phyloP scores from a whole-genome alignment of 92 coral and sea anemone genomes.

The Porites evermanni region DNA sequence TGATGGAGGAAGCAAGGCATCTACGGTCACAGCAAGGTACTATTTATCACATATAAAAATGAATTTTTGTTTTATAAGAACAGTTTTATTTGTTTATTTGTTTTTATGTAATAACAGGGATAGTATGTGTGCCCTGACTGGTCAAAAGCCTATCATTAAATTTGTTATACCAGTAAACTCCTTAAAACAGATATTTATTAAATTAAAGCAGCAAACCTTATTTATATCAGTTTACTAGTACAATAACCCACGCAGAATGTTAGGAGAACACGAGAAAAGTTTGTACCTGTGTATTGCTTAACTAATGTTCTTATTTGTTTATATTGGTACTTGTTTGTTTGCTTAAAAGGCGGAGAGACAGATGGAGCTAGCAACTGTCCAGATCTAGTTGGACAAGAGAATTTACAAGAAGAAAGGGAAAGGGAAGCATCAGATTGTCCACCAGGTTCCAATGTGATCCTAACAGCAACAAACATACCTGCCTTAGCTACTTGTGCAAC shows the following conservation, averaged over 20 bases:
- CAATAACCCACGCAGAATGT: too few species aligned
- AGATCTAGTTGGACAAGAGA: background rate
- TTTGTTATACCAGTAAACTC: too few species aligned
- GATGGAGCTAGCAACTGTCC: background rate
- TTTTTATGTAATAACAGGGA: too few species aligned
- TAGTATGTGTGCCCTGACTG: too few species aligned
- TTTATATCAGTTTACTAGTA: too few species aligned
- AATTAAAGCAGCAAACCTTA: too few species aligned
- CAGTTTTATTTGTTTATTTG: too few species aligned
- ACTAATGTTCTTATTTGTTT: background rate
- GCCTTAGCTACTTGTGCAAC: background rate
- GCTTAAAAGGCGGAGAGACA: background rate
- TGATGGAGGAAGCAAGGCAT: slow-evolving; percentile 33
- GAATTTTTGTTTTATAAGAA: background rate
- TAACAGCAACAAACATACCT: background rate
- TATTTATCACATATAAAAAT: background rate
- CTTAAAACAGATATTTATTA: too few species aligned
- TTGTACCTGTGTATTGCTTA: too few species aligned
- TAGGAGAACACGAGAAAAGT: too few species aligned
- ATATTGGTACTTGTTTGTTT: background rate
- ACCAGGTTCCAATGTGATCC: background rate
- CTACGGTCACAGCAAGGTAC: background rate
- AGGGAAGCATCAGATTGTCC: background rate
- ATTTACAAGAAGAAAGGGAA: too few species aligned
- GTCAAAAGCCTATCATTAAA: too few species aligned